phyloP scores from a whole-genome alignment of 35 echinoderm and acorn worm species.

The Lytechinus variegatus region DNA sequence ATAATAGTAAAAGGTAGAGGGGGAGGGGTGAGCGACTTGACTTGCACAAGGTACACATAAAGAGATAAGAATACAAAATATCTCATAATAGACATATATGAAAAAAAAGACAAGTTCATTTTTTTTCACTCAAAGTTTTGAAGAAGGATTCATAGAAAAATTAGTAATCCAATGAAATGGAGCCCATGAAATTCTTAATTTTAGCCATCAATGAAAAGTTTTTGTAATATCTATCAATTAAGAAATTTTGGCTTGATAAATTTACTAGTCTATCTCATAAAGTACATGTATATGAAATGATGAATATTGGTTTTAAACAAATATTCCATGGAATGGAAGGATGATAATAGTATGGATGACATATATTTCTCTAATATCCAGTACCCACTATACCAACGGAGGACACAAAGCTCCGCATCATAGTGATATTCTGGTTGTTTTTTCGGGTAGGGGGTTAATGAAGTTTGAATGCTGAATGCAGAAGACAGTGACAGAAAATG shows the following conservation, averaged over 20 bases:
- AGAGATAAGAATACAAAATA: no score
- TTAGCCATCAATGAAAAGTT: no score
- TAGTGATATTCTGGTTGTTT: neutral
- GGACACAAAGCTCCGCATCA: neutral
- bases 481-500: neutral
- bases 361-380: neutral
- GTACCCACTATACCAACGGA: neutral
- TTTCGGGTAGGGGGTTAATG: neutral
- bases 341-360: neutral
- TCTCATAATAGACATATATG: no score
- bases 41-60: no score
- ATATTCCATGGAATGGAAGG: neutral
- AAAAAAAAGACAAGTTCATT: no score
- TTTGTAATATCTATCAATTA: no score
- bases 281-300: neutral
- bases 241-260: no score
- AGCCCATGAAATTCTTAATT: no score
- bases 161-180: no score
- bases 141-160: no score
- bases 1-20: neutral
- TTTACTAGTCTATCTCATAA: neutral
- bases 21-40: neutral
- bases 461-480: neutral
- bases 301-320: neutral
- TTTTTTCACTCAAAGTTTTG: no score